Evolutionary conservation across 2,113 vertebrate species (phyloP).

Genomic region (Clarias magur): DNA sequence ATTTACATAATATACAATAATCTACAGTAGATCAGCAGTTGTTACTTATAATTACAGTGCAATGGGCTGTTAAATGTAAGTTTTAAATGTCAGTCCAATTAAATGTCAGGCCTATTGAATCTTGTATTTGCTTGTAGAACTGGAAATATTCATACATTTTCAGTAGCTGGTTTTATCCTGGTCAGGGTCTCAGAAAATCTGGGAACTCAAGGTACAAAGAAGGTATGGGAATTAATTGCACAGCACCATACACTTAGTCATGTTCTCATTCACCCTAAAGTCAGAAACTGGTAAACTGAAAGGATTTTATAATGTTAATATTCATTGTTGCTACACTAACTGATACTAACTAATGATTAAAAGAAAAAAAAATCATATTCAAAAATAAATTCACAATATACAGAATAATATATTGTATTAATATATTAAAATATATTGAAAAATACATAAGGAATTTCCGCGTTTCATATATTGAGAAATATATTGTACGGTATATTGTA

Average conservation of each 20-base stretch:
- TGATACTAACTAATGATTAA: too few relatives aligned
- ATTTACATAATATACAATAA: neutral
- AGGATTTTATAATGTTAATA: too few relatives aligned
- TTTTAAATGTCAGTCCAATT: conserved; percentile 26
- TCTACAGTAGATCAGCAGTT: neutral
- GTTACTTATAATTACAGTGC: neutral
- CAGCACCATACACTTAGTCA: neutral
- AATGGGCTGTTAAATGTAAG: conserved; percentile 5
- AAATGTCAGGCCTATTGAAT: neutral
- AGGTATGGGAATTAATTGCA: neutral
- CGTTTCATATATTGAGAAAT: too few relatives aligned
- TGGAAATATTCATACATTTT: neutral
- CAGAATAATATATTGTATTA: too few relatives aligned
- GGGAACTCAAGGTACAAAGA: neutral
- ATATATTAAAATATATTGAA: too few relatives aligned
- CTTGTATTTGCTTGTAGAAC: neutral
- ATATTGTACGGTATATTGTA: too few relatives aligned
- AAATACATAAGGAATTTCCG: too few relatives aligned
- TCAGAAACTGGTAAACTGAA: neutral
- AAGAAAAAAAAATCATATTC: too few relatives aligned
- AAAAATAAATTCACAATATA: too few relatives aligned
- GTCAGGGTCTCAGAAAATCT: neutral
- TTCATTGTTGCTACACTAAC: too few relatives aligned
- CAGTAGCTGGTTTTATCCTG: neutral
- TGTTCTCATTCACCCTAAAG: neutral